phyloP scores from a whole-genome alignment of 2,113 vertebrate species.

The Speoplatyrhinus poulsoni region DNA sequence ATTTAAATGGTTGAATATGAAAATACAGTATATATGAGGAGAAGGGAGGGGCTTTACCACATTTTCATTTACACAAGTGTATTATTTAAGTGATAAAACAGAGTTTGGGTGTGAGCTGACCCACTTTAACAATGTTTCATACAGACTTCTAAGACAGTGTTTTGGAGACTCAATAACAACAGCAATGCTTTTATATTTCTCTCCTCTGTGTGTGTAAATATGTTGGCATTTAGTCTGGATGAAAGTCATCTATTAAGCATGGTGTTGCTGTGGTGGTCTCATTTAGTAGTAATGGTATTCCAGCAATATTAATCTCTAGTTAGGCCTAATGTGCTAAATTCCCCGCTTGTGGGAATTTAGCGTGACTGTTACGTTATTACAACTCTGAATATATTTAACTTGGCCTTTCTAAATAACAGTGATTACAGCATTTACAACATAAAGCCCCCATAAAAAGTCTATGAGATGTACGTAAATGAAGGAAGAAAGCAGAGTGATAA shows the following conservation, averaged over 20 bases:
- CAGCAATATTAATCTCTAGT: conserved; percentile 31
- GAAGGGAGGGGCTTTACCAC: too few species aligned
- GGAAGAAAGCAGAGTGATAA: conserved; percentile 34
- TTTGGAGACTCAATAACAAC: conserved; percentile 5
- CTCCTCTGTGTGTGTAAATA: conserved; percentile 19
- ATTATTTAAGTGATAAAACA: too few species aligned
- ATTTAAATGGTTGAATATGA: too few species aligned
- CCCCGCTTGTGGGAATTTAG: conserved; percentile 1
- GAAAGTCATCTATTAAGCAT: conserved; percentile 46
- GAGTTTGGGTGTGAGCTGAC: too few species aligned
- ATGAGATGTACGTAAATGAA: conserved; percentile 21
- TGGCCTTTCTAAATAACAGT: background rate
- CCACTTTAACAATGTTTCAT: too few species aligned
- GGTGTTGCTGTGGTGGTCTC: conserved; percentile 35
- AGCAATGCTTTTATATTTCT: conserved; percentile 1
- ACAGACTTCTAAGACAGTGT: background rate
- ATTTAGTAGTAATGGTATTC: conserved; percentile 53
- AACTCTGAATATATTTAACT: conserved; percentile 27
- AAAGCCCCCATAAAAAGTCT: conserved; percentile 20
- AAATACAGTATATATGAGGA: too few species aligned
- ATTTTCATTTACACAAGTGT: too few species aligned
- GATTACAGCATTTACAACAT: conserved; percentile 8
- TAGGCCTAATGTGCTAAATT: conserved; percentile 29
- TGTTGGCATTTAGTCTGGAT: conserved; percentile 32
- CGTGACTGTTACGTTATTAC: conserved; percentile 26